These are phyloP conservation scores for Nibea albiflora DNA, from an alignment of 2,113 vertebrate species.

Conservation along the genomic window DNA sequence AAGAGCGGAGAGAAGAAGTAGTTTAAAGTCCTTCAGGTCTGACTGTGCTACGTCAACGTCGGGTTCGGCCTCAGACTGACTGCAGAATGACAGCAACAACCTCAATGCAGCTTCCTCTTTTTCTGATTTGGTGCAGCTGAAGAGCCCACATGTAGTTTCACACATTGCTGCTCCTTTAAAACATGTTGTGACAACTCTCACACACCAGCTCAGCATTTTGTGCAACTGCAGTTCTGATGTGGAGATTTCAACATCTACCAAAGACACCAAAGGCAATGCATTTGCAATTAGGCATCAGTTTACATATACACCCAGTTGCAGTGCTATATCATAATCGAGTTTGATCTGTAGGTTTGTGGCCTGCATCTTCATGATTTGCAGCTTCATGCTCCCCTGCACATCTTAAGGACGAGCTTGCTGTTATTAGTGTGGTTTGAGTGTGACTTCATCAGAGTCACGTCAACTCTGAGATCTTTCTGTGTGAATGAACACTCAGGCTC, in stretches of 20 bases:
- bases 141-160: slow-evolving; percentile 18
- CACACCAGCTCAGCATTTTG: not conserved
- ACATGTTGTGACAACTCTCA: slow-evolving; percentile 4
- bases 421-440: slow-evolving; percentile 27
- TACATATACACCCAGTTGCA: not conserved
- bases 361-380: slow-evolving; percentile 1
- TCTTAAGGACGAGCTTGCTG: slow-evolving; percentile 28
- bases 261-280: not conserved
- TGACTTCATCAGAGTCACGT: not conserved
- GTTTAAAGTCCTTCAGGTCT: slow-evolving; percentile 6
- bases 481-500: slow-evolving; percentile 11
- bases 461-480: not conserved
- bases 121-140: slow-evolving; percentile 29
- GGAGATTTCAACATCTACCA: not conserved
- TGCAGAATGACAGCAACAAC: slow-evolving; percentile 26
- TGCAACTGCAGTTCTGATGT: not conserved
- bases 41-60: slow-evolving; percentile 1
- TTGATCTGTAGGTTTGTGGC: not conserved
- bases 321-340: not conserved
- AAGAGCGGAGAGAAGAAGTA: not conserved
- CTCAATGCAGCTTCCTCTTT: slow-evolving; percentile 72
- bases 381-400: not conserved
- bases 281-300: not conserved
- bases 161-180: slow-evolving; percentile 21
- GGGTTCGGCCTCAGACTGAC: slow-evolving; percentile 1